Evolutionary conservation across 2,113 vertebrate species (phyloP).

Genomic region (Pteropus alecto): DNA sequence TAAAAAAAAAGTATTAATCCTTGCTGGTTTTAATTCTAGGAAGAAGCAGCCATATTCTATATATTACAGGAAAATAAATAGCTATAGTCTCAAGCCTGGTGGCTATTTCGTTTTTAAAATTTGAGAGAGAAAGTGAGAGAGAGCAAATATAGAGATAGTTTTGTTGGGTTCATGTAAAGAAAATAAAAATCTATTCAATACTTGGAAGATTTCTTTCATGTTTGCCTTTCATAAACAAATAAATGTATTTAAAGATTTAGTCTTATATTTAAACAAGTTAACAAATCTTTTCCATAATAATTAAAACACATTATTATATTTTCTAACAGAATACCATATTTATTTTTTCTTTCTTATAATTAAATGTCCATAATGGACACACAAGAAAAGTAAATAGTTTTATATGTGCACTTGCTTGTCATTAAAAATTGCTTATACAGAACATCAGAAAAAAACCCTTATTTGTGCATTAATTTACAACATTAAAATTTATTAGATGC

Average conservation of each 20-base stretch:
- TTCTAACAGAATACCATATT: not conserved
- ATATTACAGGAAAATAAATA: constrained; percentile 28
- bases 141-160: not conserved
- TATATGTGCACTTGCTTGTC: not conserved
- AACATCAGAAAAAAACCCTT: not conserved
- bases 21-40: not conserved
- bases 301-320: not conserved
- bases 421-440: not conserved
- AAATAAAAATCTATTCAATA: not conserved
- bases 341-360: constrained; percentile 21
- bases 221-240: constrained; percentile 10
- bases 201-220: not conserved
- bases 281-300: not conserved
- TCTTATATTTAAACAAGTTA: not conserved
- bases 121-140: not conserved
- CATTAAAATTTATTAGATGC: not conserved
- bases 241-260: not conserved
- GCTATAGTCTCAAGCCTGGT: not conserved
- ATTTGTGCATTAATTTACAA: not conserved
- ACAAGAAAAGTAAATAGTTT: not conserved
- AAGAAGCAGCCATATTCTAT: not conserved
- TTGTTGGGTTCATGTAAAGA: not conserved
- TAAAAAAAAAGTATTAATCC: constrained; percentile 19
- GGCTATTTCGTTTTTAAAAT: constrained; percentile 11
- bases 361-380: not conserved